Conservation (phyloP, 2,888 invertebrate genomes). For the Antitype chi region DNA sequence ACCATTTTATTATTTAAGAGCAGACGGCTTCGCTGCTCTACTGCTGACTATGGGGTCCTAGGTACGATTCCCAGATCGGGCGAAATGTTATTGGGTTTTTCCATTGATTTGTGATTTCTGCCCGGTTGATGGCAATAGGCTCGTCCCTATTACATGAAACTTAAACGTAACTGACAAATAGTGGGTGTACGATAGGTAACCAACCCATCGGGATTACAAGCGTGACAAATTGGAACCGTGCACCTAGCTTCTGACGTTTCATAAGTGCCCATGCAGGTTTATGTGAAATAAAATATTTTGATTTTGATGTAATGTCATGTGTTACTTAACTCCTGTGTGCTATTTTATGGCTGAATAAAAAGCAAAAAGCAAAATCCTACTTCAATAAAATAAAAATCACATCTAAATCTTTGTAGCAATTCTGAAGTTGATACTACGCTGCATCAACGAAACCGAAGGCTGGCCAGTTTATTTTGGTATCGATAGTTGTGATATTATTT, state of each 20-base stretch:
- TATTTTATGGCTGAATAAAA: too few relatives aligned
- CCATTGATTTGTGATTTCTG: too few relatives aligned
- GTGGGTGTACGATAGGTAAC: neutral
- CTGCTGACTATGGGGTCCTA: neutral
- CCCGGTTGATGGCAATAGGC: neutral
- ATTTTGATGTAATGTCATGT: too few relatives aligned
- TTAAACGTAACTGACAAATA: neutral
- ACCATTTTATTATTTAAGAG: neutral
- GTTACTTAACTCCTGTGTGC: too few relatives aligned
- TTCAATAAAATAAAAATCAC: neutral
- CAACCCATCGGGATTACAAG: too few relatives aligned
- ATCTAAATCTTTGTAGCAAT: neutral
- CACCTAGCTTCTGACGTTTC: too few relatives aligned
- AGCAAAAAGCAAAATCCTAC: neutral
- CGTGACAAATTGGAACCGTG: too few relatives aligned
- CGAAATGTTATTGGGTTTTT: neutral
- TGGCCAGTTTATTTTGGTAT: slow-evolving; percentile 5
- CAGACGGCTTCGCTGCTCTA: neutral
- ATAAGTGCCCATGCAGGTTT: too few relatives aligned
- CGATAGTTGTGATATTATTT: slow-evolving; percentile 4
- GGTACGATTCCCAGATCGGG: neutral
- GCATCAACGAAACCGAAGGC: neutral
- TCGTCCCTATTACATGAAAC: neutral
- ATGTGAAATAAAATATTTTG: too few relatives aligned
- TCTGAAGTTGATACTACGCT: neutral